Evolutionary conservation across 2,113 vertebrate genomes (phyloP).

Genomic region (Antechinus stuartii): DNA sequence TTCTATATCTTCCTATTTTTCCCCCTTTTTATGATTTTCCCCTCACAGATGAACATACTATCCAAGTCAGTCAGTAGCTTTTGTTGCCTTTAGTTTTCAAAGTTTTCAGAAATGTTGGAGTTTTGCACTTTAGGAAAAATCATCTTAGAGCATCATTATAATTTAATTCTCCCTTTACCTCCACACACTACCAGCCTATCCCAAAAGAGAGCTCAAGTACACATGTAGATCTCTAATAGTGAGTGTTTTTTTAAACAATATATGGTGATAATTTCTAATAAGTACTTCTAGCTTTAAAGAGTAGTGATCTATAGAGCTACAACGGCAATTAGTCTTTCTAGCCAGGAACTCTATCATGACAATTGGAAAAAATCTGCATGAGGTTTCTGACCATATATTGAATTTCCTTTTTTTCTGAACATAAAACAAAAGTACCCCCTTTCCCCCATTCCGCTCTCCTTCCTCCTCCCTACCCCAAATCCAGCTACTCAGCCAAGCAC

Average conservation of each 20-base stretch:
- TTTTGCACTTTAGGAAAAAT: not conserved
- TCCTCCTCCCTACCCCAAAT: not conserved
- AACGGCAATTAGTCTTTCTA: not conserved
- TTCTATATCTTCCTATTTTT: not conserved
- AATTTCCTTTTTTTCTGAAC: conserved; percentile 59
- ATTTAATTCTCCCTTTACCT: not conserved
- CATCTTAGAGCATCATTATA: not conserved
- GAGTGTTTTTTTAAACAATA: not conserved
- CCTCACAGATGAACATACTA: not conserved
- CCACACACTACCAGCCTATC: not conserved
- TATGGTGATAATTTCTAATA: not conserved
- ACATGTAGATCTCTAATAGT: not conserved
- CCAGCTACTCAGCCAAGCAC: conserved; percentile 17
- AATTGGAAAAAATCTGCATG: not conserved
- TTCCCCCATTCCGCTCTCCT: conserved; percentile 50
- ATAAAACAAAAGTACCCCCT: conserved; percentile 69
- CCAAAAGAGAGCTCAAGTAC: conserved; percentile 27
- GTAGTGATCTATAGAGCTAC: conserved; percentile 19
- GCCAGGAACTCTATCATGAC: not conserved
- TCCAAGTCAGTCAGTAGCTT: not conserved
- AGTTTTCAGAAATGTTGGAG: not conserved
- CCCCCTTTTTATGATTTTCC: not conserved
- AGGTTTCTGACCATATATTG: conserved; percentile 8
- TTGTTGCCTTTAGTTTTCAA: not conserved
- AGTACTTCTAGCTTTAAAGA: not conserved